A percentile compares a stretch with the other conserved stretches of the same genome.
Evolutionary conservation across 2,113 vertebrate genomes (phyloP).

Genomic region (Macquaria australasica): DNA sequence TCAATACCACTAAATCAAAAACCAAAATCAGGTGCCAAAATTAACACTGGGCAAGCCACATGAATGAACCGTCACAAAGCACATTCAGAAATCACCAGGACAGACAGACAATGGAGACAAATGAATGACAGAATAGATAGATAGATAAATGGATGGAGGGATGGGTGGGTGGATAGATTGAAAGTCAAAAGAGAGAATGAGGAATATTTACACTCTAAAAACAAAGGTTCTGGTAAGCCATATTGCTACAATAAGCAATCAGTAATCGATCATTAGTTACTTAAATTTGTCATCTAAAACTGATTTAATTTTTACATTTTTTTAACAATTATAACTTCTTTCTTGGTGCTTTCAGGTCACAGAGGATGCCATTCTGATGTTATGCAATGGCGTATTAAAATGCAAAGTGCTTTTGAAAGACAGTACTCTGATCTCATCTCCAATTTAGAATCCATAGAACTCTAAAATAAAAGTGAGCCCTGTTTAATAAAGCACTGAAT

Average conservation of each 20-base stretch:
- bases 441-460: slow-evolving; percentile 15
- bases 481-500: slow-evolving; percentile 48
- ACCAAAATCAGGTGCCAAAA: slow-evolving; percentile 18
- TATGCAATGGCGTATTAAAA: slow-evolving; percentile 16
- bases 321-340: neutral
- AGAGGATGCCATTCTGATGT: slow-evolving; percentile 5
- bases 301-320: neutral
- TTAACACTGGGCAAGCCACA: slow-evolving; percentile 32
- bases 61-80: slow-evolving; percentile 32
- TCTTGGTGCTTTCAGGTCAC: neutral
- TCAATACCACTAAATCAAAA: slow-evolving; percentile 10
- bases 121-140: slow-evolving; percentile 33
- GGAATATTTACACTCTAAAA: slow-evolving; percentile 41
- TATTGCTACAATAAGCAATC: slow-evolving; percentile 12
- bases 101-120: slow-evolving; percentile 56
- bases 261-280: neutral
- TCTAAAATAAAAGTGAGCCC: slow-evolving; percentile 22
- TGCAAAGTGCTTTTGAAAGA: neutral
- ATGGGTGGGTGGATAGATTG: slow-evolving; percentile 50
- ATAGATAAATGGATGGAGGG: slow-evolving; percentile 54
- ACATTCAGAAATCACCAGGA: slow-evolving; percentile 49
- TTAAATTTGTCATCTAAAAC: neutral
- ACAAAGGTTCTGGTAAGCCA: slow-evolving; percentile 15
- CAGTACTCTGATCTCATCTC: slow-evolving; percentile 2
- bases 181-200: slow-evolving; percentile 76